phyloP scores from a whole-genome alignment of 2,797 vertebrate species.

The Pseudomugil gertrudae region DNA sequence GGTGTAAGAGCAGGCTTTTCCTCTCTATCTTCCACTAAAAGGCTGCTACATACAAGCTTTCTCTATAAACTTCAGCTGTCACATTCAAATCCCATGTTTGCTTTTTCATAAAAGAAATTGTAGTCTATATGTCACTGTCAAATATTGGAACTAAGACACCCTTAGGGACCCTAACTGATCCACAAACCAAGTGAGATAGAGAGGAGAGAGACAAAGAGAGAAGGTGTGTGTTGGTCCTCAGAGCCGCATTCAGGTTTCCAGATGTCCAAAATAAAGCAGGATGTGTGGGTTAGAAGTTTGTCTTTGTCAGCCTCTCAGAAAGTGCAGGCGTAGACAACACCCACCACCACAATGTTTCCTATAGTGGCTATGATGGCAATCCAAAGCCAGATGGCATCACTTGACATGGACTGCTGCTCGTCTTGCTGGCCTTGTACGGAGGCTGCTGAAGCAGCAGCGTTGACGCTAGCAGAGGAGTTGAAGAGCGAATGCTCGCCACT shows the following conservation, averaged over 20 bases:
- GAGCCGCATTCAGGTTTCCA: conserved; percentile 38
- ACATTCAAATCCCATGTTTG: conserved; percentile 34
- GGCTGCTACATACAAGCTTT: conserved; percentile 25
- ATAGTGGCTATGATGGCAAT: conserved; percentile 97
- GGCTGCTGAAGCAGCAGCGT: conserved; percentile 81
- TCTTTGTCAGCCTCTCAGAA: conserved; percentile 83
- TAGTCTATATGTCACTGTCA: conserved; percentile 42
- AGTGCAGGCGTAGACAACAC: conserved; percentile 96
- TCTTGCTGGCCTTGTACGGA: conserved; percentile 86
- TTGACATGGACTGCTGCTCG: conserved; percentile 88
- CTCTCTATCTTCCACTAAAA: conserved; percentile 44
- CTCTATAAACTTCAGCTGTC: conserved; percentile 24
- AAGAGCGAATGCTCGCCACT: conserved; percentile 95
- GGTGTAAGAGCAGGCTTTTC: conserved; percentile 21
- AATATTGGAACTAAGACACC: conserved; percentile 21
- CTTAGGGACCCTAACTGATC: conserved; percentile 22
- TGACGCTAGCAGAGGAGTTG: conserved; percentile 94
- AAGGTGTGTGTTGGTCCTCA: conserved; percentile 30
- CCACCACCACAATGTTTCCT: conserved; percentile 97
- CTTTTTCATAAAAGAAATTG: conserved; percentile 35
- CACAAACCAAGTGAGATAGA: conserved; percentile 13
- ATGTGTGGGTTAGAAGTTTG: conserved; percentile 15
- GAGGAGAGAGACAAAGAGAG: conserved; percentile 10
- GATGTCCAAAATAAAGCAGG: conserved; percentile 31
- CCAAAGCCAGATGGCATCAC: conserved; percentile 96